Evolutionary conservation across 2,888 invertebrate genomes (phyloP).

Genomic region (Hypercompe scribonia): DNA sequence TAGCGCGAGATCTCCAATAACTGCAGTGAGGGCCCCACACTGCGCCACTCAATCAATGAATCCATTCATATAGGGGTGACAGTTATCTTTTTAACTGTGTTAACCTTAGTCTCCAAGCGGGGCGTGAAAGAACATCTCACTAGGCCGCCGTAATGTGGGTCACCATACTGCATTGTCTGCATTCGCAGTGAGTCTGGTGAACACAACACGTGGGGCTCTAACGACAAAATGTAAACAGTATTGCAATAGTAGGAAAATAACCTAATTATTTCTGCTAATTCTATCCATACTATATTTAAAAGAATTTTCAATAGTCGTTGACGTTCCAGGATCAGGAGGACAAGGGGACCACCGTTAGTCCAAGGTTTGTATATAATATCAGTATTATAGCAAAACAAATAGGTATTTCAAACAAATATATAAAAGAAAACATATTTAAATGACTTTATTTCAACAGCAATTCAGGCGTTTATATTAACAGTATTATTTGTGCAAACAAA

Average conservation of each 20-base stretch:
- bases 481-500: constrained; percentile 44
- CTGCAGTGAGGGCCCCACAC: too few relatives aligned
- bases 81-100: too few relatives aligned
- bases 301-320: background rate
- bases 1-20: too few relatives aligned
- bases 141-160: too few relatives aligned
- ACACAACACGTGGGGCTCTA: too few relatives aligned
- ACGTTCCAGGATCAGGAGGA: background rate
- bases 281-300: background rate
- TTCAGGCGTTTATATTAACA: constrained; percentile 38
- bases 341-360: background rate
- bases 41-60: too few relatives aligned
- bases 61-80: too few relatives aligned
- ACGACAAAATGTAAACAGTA: background rate
- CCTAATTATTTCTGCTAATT: background rate
- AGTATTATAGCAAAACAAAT: background rate
- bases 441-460: constrained; percentile 60
- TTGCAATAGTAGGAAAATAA: background rate
- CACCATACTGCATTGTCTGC: too few relatives aligned
- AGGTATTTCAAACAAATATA: background rate
- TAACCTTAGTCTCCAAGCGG: too few relatives aligned
- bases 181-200: too few relatives aligned
- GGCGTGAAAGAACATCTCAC: too few relatives aligned
- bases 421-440: constrained; percentile 21
- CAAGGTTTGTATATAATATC: background rate